These are phyloP conservation scores for Paratilapia polleni DNA, from an alignment of 2,113 vertebrate species.

Conservation along the genomic window DNA sequence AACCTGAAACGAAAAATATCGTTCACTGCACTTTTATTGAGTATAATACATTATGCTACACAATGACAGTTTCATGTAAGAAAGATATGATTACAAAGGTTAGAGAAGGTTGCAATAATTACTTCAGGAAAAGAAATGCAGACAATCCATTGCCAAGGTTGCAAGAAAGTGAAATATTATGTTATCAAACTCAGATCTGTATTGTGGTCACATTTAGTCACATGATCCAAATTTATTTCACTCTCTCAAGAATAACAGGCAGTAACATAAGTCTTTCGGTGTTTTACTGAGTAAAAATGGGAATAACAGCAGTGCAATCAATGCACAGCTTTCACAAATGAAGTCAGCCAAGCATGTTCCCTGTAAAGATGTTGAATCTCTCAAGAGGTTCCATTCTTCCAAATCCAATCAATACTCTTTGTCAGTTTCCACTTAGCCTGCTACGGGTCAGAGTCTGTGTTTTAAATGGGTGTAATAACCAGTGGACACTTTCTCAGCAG, in stretches of 20 bases:
- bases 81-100: background rate
- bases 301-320: constrained; percentile 8
- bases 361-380: constrained; percentile 39
- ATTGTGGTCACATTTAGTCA: background rate
- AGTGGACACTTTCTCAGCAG: constrained; percentile 11
- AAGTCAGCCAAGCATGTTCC: constrained; percentile 25
- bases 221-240: background rate
- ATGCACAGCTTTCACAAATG: constrained; percentile 26
- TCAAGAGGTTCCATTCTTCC: constrained; percentile 29
- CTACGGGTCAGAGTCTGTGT: constrained; percentile 31
- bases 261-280: background rate
- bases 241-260: background rate
- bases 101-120: background rate
- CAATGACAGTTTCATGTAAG: background rate
- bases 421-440: constrained; percentile 42
- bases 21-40: no score
- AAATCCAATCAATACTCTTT: constrained; percentile 51
- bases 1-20: no score
- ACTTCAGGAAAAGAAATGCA: background rate
- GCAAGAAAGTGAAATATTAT: background rate
- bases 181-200: background rate
- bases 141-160: background rate
- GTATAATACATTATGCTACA: no score
- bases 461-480: constrained; percentile 47
- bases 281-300: background rate